Evolutionary conservation across 35 echinoderm and acorn worm species (phyloP), one percentile per base, ranked within the genome.

Genomic region (Lytechinus pictus): DNA sequence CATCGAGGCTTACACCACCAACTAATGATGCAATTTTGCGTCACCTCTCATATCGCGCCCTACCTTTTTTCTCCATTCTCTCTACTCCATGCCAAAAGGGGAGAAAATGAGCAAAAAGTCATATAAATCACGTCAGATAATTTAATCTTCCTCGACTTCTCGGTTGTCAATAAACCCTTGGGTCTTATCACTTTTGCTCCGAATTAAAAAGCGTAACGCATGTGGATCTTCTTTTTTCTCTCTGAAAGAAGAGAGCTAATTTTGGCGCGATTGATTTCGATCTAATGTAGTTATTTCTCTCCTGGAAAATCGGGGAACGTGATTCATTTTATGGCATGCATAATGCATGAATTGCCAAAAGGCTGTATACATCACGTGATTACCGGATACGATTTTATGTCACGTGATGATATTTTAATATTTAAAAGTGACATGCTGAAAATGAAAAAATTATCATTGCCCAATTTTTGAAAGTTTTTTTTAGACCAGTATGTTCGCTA

Each of bases 41-140:
- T 79, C 66, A 79, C 66, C 66, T 79, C 66, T 79, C 66, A 79
- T 24, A 24, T 79, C 19, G 66, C 66, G 66, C 66, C 66, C 66
- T 79, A 79, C 66, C 16, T 79, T 79, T 79, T 24, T 79, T 79
- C 66, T 79, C 56, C 56, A 9, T 58, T 79, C 66, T 24, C 21
- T 79, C 21, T 79, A 7, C 21, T 79, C 66, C 52, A 9, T 90
- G 29, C 88, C 66, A 79, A n/a, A 58, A 79, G 66, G 66, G 21
- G 66, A 79, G 7, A 79, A 79, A 90, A 54, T 54, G 29, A 90
- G 88, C 88, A 90, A 90, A 90, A 90, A 44, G 28, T 51, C 88
- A 54, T 52, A 90, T 21, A 90, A 90, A 54, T 90, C 88, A 90
- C 88, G 88, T 54, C 88, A 90, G 88, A 90, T 52, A 90, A 90